Evolutionary conservation across 2,888 invertebrate species (phyloP).

Genomic region (Chromoteleia sp.): DNA sequence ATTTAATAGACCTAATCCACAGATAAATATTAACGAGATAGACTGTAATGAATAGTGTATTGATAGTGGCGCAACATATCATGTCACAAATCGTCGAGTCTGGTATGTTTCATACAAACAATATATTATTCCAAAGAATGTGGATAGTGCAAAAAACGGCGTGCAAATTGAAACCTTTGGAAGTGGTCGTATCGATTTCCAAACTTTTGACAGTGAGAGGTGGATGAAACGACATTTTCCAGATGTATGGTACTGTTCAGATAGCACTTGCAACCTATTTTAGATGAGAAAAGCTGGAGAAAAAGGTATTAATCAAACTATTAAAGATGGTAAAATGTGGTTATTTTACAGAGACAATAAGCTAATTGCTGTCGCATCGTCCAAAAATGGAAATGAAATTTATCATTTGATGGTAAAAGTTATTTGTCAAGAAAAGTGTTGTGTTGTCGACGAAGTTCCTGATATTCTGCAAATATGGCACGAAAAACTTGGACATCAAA

Average conservation of each 20-base stretch:
- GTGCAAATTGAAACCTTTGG: constrained; percentile 25
- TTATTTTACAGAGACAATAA: constrained; percentile 3
- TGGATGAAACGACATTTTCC: constrained; percentile 24
- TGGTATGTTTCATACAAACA: constrained; percentile 10
- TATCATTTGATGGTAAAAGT: constrained; percentile 20
- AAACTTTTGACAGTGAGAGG: constrained; percentile 13
- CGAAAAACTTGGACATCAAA: constrained; percentile 27
- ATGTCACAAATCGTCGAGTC: constrained; percentile 27
- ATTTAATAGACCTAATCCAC: too few species aligned
- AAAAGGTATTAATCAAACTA: constrained; percentile 27
- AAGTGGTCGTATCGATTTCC: constrained; percentile 13
- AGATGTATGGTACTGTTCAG: constrained; percentile 33
- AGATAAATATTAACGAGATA: constrained; percentile 6
- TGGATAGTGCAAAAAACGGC: constrained; percentile 18
- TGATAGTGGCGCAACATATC: constrained; percentile 33
- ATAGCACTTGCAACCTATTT: constrained; percentile 13
- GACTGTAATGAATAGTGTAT: constrained; percentile 21
- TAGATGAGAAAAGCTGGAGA: constrained; percentile 13
- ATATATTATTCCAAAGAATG: constrained; percentile 12
- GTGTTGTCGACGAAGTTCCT: too few species aligned
- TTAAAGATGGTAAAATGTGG: constrained; percentile 12
- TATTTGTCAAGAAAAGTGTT: constrained; percentile 8
- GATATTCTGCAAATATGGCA: too few species aligned
- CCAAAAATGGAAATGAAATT: constrained; percentile 7
- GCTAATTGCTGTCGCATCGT: constrained; percentile 13